phyloP scores from a whole-genome alignment of 2,113 vertebrate genomes.

The Sphaerodactylus townsendi region DNA sequence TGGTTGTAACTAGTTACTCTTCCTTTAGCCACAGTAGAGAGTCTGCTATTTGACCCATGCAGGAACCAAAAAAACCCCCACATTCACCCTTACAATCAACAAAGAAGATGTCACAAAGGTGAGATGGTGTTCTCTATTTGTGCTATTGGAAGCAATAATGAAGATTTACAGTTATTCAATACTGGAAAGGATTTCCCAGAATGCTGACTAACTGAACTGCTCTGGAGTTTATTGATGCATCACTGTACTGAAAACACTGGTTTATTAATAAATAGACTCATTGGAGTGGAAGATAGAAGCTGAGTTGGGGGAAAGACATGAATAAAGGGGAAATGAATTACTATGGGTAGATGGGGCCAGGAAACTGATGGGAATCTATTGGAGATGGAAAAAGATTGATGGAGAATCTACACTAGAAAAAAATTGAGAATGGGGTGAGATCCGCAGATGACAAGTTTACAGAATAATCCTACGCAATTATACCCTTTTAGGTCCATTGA shows the following conservation, averaged over 20 bases:
- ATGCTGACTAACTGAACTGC: conserved; percentile 77
- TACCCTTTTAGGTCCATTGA: background rate
- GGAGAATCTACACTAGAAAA: conserved; percentile 58
- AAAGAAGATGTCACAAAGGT: conserved; percentile 30
- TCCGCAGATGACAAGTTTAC: conserved; percentile 53
- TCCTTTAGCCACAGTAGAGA: background rate
- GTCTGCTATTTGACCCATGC: background rate
- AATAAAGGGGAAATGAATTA: background rate
- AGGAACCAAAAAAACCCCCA: background rate
- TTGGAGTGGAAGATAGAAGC: conserved; percentile 42
- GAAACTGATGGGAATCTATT: background rate
- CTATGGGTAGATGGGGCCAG: background rate
- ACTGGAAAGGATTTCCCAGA: conserved; percentile 79
- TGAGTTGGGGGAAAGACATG: conserved; percentile 10
- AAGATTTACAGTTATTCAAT: conserved; percentile 82
- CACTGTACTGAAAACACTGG: conserved; percentile 65
- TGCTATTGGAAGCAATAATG: conserved; percentile 79
- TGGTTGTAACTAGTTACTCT: conserved; percentile 28
- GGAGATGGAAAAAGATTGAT: conserved; percentile 30
- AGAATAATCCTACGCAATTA: background rate
- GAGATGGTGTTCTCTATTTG: conserved; percentile 69
- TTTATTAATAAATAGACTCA: conserved; percentile 76
- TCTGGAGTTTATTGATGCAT: conserved; percentile 71
- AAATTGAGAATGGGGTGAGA: conserved; percentile 54
- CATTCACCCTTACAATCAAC: conserved; percentile 64